Percentiles rank a stretch among this genome's conserved stretches.
Evolutionary conservation across 2,888 invertebrate genomes (phyloP).

Genomic region (Cheilosia soror): DNA sequence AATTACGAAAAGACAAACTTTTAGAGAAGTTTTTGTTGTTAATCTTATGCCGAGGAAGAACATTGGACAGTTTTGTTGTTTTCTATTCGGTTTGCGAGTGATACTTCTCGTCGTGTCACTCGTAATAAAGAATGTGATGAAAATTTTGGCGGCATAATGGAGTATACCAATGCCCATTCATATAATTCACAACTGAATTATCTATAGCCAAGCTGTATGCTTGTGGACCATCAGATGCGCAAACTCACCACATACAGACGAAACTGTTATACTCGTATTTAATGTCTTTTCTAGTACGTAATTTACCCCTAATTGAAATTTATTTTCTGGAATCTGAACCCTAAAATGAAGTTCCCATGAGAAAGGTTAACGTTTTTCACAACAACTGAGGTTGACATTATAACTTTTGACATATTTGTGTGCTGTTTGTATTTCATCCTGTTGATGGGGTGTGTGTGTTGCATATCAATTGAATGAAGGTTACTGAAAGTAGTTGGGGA

Average conservation of each 20-base stretch:
- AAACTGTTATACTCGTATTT: conserved; percentile 22
- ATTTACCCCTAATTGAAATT: conserved; percentile 40
- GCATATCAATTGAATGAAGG: conserved; percentile 16
- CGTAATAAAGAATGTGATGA: neutral
- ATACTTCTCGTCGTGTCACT: neutral
- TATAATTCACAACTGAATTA: neutral
- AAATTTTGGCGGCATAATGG: conserved; percentile 36
- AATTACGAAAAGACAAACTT: conserved; percentile 23
- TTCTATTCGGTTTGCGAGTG: neutral
- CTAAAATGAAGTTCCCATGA: conserved; percentile 46
- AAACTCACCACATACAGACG: conserved; percentile 24
- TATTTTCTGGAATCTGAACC: conserved; percentile 53
- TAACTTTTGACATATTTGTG: conserved; percentile 27
- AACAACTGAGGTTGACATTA: conserved; percentile 31
- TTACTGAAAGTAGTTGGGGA: neutral
- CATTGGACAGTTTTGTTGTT: conserved; percentile 5
- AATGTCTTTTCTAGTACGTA: neutral
- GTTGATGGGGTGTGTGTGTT: conserved; percentile 18
- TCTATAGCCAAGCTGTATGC: neutral
- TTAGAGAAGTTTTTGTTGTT: conserved; percentile 39
- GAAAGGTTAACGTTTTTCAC: conserved; percentile 42
- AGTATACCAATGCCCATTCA: neutral
- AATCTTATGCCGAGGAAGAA: conserved; percentile 27
- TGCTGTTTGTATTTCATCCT: conserved; percentile 16
- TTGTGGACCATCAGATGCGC: neutral